Base-by-base conservation (phyloP, 2,888 invertebrate species). In the Drosophila atripex region DNA sequence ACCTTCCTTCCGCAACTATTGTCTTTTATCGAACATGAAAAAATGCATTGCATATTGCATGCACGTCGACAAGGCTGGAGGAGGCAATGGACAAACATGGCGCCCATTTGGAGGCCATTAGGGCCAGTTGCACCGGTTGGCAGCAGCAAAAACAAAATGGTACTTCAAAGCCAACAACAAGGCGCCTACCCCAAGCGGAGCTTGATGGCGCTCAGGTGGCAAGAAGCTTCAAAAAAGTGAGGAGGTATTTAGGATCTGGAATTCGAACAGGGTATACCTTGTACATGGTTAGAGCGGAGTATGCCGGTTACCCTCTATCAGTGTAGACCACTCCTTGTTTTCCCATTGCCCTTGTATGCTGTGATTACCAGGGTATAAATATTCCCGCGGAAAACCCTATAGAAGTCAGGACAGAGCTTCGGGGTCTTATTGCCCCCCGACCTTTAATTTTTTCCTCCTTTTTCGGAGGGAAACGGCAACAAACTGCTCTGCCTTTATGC, bases 11-110 rank as follows among this genome's bases (percentile, higher is more conserved):
- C 2, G 28, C 49, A 49, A 59, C 80, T 71, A 47, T 86, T 82
- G 76, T 86, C 86, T 85, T 41, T 80, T 85, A 84, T 85, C 64
- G 87, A 85, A 74, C 74, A 72, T 80, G 78, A 80, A 77, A 83
- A 77, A 86, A 69, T 61, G 71, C 79, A 85, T 76, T 75, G 68
- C 72, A 77, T 64, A 78, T 76, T 75, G 71, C 69, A 77, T 64
- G 71, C 65, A 64, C 78, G 72, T 68, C 41, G 51, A 23, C 45
- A 18, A n/a, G 53, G 43, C 46, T 16, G 46, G 32, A 28, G 53
- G n/a, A 57, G 46, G 64, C 64, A 71, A 53, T 64, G 65, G 51
- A 51, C 77, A 77, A 79, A 72, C 75, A 80, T 70, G 75, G 69
- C 64, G 56, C 50, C 69, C 82, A 83, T 85, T 80, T 82, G 66